Percentiles rank a stretch among this genome's conserved stretches.
Conservation (phyloP, 92 coral and sea anemone genomes). For the Epizoanthus rinbou region DNA sequence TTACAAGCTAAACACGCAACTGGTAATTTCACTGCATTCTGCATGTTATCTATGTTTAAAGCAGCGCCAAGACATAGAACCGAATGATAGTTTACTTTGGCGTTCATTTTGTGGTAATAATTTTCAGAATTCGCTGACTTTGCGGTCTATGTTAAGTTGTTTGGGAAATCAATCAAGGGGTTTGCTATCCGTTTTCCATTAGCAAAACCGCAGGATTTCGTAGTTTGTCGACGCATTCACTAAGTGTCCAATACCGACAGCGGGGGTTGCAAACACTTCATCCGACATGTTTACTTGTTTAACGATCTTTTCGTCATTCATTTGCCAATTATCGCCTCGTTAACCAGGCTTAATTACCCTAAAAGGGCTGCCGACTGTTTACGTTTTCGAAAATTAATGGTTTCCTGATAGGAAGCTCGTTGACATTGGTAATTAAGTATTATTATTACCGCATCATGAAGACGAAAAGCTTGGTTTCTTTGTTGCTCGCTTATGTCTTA, state of each 20-base stretch:
- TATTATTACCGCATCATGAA: background rate
- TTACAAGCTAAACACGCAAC: too few species aligned
- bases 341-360: slow-evolving; percentile 6
- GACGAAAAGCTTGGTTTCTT: background rate
- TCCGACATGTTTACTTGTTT: background rate
- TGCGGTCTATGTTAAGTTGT: background rate
- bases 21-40: too few species aligned
- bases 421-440: background rate
- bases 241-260: background rate
- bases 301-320: slow-evolving; percentile 3
- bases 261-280: slow-evolving; percentile 3
- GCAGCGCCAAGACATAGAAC: too few species aligned
- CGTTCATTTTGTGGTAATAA: background rate
- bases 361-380: slow-evolving; percentile 27
- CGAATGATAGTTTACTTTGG: too few species aligned
- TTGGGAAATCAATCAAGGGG: background rate
- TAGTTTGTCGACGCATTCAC: background rate
- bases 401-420: slow-evolving; percentile 31
- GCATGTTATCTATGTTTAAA: too few species aligned
- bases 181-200: slow-evolving; percentile 1
- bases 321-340: slow-evolving; percentile 24
- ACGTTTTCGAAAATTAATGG: slow-evolving; percentile 22
- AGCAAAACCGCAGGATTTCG: background rate
- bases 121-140: background rate
- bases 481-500: too few species aligned